Evolutionary conservation across 2,888 invertebrate genomes (phyloP).

Genomic region (Dinocampus coccinellae): DNA sequence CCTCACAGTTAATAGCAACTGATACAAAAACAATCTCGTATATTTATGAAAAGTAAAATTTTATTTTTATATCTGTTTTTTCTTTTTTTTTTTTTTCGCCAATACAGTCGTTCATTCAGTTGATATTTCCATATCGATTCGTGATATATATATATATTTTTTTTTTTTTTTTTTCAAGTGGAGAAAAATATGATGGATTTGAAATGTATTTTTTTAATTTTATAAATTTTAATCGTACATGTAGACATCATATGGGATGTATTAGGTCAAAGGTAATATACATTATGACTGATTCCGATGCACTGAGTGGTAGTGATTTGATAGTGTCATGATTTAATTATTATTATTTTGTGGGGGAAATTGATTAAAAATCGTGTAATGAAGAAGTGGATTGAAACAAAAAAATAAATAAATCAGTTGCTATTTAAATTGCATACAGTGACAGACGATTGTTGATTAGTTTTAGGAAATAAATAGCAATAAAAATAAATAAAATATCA

Average conservation of each 20-base stretch:
- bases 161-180: too few species aligned
- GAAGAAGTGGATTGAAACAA: background rate
- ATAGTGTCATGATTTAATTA: background rate
- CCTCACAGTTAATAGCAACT: background rate
- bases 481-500: background rate
- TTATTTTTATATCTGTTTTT: too few species aligned
- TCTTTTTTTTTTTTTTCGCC: too few species aligned
- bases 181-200: background rate
- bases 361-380: background rate
- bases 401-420: background rate
- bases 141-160: too few species aligned
- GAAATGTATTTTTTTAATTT: background rate
- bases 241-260: background rate
- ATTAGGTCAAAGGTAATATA: background rate
- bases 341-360: background rate
- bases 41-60: too few species aligned
- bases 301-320: background rate
- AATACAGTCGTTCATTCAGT: too few species aligned
- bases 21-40: background rate
- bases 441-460: background rate
- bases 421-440: background rate
- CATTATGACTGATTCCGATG: background rate
- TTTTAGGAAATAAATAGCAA: background rate
- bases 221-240: background rate
- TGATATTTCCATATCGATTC: too few species aligned